Base-by-base conservation (phyloP, 1,140 invertebrate species). In the Drosophila parabipectinata region DNA sequence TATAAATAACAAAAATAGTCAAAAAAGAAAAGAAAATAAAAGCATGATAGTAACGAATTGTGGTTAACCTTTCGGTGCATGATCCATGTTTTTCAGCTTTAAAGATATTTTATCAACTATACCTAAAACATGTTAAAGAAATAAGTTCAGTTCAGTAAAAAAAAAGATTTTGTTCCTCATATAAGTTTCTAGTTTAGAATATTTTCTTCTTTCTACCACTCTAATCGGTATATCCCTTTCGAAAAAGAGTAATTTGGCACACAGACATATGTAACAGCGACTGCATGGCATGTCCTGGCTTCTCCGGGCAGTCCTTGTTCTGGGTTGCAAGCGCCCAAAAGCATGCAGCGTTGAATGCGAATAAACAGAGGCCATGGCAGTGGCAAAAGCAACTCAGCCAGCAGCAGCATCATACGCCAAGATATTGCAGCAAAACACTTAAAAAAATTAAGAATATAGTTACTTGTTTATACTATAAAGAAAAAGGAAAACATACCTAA, bases 241-340 rank as follows among this genome's bases (percentile, higher is more conserved):
- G 32, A 26, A 44, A 54, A 51, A 74, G 72, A 53, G 77, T 72
- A 82, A 45, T 54, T 54, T 59, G 28, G 56, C 54, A 68, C 61
- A 60, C 72, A 76, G 67, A 76, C 72, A 76, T 76, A 76, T 76
- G 72, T 68, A 76, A 76, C 72, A 56, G 60, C 56, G 44, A 57
- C 30, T 56, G 66, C 51, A 68, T 48, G 66, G 63, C 63, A 50
- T 50, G 66, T 66, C 60, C 63, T 68, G 47, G 18, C 26, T 63
- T 47, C 59, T 69, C 37, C 37, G 54, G 34, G 37, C 26, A 41
- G 24, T 44, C 51, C 63, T 76, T 57, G 61, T 56, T 37, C 56
- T 47, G 60, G 24, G 34, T 24, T 75, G 66, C 77, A 77, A 71
- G 79, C 55, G 77, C 63, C 44, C 45, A 41, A 77, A 67, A 81